Evolutionary conservation across 2,797 vertebrate genomes (phyloP).

Genomic region (Eurystomus glaucurus): DNA sequence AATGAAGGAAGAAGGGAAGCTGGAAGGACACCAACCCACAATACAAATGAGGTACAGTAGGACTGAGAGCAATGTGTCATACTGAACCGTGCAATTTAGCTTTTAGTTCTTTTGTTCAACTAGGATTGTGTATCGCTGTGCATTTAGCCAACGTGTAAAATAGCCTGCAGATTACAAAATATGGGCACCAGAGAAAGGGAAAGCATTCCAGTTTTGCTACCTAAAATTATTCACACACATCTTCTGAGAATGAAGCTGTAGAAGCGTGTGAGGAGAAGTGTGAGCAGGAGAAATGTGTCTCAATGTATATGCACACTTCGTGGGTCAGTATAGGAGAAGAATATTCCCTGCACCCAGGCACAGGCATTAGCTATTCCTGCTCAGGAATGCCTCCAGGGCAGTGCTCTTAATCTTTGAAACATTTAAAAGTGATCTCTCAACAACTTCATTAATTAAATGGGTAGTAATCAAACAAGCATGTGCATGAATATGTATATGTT

Average conservation of each 20-base stretch:
- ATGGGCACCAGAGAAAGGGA: neutral
- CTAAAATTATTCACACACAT: neutral
- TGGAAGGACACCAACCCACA: constrained; percentile 62
- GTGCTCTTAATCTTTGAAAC: neutral
- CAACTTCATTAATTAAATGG: neutral
- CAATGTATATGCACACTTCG: neutral
- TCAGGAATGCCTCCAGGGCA: neutral
- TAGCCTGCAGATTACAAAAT: neutral
- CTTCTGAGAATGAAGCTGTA: neutral
- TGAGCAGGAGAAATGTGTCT: neutral
- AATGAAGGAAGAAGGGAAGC: constrained; percentile 53
- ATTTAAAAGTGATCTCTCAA: neutral
- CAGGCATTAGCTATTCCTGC: neutral
- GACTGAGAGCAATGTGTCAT: neutral
- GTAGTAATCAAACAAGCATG: neutral
- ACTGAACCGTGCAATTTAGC: neutral
- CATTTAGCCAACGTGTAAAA: neutral
- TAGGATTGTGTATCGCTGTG: neutral
- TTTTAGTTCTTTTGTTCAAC: neutral
- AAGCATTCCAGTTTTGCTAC: neutral
- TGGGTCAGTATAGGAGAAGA: neutral
- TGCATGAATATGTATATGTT: neutral
- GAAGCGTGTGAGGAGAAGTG: neutral
- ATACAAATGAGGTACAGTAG: constrained; percentile 76
- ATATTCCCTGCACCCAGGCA: neutral